These are phyloP conservation scores for Nymphalis urticae DNA, from an alignment of 2,888 invertebrate species.

Conservation along the genomic window DNA sequence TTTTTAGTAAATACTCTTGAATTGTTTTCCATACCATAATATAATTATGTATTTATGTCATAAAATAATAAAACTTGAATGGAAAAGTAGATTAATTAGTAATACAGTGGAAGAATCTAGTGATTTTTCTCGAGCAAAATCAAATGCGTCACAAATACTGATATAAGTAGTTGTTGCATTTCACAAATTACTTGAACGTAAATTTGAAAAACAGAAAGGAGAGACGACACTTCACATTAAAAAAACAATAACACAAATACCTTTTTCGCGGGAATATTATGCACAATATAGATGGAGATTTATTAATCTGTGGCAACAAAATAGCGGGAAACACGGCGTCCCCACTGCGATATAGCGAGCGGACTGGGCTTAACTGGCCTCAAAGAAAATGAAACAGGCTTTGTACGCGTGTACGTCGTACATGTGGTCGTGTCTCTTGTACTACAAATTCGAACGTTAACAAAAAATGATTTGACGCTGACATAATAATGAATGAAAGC, in stretches of 20 bases:
- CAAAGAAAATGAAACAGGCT: constrained; percentile 40
- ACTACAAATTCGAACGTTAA: constrained; percentile 17
- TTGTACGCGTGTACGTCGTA: constrained; percentile 14
- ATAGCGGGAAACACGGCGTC: constrained; percentile 63
- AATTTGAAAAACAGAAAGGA: constrained; percentile 9
- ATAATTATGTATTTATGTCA: background rate
- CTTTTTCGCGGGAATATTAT: constrained; percentile 56
- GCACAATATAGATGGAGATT: constrained; percentile 43
- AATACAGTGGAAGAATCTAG: background rate
- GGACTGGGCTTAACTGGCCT: constrained; percentile 58
- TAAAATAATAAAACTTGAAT: background rate
- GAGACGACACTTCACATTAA: constrained; percentile 11
- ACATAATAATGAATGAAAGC: constrained; percentile 22
- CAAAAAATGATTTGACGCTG: constrained; percentile 26
- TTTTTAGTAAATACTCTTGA: no score
- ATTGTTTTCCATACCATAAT: no score
- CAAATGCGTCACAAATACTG: constrained; percentile 15
- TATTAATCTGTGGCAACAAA: constrained; percentile 52
- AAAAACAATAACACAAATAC: constrained; percentile 26
- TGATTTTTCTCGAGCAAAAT: constrained; percentile 14
- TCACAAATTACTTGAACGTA: constrained; percentile 2
- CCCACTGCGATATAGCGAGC: constrained; percentile 54
- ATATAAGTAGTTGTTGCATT: background rate
- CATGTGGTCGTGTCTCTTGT: constrained; percentile 17
- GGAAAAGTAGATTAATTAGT: background rate